These are phyloP conservation scores for Aspiorhynchus laticeps DNA, from an alignment of 2,113 vertebrate genomes.

Conservation along the genomic window DNA sequence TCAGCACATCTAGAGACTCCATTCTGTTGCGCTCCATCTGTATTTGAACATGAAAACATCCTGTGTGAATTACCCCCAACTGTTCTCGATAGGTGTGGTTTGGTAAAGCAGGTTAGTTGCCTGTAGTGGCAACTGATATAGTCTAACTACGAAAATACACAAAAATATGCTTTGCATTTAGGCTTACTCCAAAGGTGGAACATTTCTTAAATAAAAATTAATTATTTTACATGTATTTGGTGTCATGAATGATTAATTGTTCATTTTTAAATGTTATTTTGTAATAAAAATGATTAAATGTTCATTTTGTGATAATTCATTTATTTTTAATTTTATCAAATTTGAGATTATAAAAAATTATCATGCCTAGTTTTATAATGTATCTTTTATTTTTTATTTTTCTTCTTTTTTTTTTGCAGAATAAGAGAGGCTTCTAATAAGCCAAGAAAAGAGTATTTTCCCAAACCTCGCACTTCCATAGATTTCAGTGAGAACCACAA, in stretches of 20 bases:
- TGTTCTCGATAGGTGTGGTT: neutral
- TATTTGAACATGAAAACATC: neutral
- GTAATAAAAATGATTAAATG: no score
- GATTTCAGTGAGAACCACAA: conserved; percentile 93
- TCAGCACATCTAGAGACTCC: neutral
- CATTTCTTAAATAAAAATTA: neutral
- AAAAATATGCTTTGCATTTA: neutral
- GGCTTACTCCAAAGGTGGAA: neutral
- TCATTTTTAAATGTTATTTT: no score
- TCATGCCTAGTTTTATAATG: no score
- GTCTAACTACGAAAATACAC: no score
- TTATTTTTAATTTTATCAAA: no score
- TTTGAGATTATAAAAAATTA: no score
- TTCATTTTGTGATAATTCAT: neutral
- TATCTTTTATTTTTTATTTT: no score
- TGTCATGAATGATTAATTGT: no score
- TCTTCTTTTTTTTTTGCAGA: no score
- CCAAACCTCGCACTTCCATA: conserved; percentile 90
- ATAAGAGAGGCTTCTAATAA: conserved; percentile 89
- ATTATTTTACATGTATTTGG: no score
- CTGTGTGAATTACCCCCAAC: no score
- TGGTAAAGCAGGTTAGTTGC: neutral
- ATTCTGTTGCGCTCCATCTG: conserved; percentile 5
- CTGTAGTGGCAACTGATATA: neutral
- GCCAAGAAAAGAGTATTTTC: conserved; percentile 87